Conservation (phyloP, 2,113 vertebrate genomes). For the Anoura caudifer region DNA sequence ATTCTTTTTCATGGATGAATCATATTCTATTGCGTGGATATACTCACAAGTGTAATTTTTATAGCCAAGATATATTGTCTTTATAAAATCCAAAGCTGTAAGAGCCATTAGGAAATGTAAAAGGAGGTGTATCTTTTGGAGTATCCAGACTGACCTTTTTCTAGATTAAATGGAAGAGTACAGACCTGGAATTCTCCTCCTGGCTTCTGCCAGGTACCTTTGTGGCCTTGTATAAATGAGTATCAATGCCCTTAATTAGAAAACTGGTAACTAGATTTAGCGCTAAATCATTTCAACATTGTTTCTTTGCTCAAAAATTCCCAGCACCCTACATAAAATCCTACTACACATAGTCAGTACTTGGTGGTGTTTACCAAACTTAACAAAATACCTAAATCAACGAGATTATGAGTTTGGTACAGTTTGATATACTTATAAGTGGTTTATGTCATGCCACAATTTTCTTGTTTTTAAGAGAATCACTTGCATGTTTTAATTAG, state of each 20-base stretch:
- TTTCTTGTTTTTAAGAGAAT: slow-evolving; percentile 6
- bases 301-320: not conserved
- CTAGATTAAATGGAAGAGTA: not conserved
- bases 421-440: not conserved
- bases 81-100: not conserved
- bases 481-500: not conserved
- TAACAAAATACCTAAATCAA: not conserved
- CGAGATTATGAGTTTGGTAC: not conserved
- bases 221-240: not conserved
- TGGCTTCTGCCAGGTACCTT: not conserved
- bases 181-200: not conserved
- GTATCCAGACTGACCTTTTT: not conserved
- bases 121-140: not conserved
- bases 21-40: not conserved
- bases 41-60: not conserved
- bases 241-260: not conserved
- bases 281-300: not conserved
- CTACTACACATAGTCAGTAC: not conserved
- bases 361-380: not conserved
- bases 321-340: not conserved
- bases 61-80: not conserved
- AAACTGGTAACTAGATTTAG: slow-evolving; percentile 3
- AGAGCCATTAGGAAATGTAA: not conserved
- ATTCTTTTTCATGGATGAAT: no score
- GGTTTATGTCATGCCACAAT: not conserved